Percentiles rank a stretch among this genome's conserved stretches.
These are phyloP conservation scores for Heliconius himera DNA, from an alignment of 1,140 invertebrate species.

Conservation along the genomic window DNA sequence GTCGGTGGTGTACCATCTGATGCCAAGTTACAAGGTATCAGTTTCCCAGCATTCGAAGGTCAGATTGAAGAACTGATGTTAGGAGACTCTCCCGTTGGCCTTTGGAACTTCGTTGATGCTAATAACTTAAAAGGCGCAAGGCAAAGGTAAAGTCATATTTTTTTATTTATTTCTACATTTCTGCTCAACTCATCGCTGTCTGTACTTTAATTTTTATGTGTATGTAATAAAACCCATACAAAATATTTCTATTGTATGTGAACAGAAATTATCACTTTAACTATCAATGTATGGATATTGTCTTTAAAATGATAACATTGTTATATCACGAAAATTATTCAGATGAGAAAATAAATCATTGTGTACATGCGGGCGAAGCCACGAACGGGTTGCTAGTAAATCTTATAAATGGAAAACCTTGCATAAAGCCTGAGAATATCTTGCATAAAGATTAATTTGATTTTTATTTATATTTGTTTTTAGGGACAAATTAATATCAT, in stretches of 20 bases:
- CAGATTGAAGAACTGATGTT: slow-evolving; percentile 95
- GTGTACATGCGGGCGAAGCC: no score
- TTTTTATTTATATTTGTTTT: slow-evolving; percentile 17
- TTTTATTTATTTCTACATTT: background rate
- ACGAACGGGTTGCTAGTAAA: no score
- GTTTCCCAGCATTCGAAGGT: slow-evolving; percentile 91
- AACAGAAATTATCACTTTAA: no score
- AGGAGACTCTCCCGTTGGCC: slow-evolving; percentile 92
- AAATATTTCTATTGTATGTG: no score
- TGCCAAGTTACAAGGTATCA: slow-evolving; percentile 86
- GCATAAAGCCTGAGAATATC: no score
- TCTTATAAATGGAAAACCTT: no score
- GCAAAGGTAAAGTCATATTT: slow-evolving; percentile 83
- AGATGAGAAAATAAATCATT: no score
- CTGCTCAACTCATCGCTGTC: background rate
- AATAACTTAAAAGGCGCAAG: slow-evolving; percentile 88
- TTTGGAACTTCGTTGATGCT: slow-evolving; percentile 96
- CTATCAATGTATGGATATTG: no score
- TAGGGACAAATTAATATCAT: slow-evolving; percentile 85
- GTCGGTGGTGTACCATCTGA: slow-evolving; percentile 92
- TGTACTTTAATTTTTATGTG: no score
- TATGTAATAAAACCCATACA: no score
- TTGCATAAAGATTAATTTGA: background rate
- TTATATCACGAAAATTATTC: no score
- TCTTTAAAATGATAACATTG: no score